Evolutionary conservation across 2,113 vertebrate species (phyloP).

Genomic region (Nematolebias whitei): DNA sequence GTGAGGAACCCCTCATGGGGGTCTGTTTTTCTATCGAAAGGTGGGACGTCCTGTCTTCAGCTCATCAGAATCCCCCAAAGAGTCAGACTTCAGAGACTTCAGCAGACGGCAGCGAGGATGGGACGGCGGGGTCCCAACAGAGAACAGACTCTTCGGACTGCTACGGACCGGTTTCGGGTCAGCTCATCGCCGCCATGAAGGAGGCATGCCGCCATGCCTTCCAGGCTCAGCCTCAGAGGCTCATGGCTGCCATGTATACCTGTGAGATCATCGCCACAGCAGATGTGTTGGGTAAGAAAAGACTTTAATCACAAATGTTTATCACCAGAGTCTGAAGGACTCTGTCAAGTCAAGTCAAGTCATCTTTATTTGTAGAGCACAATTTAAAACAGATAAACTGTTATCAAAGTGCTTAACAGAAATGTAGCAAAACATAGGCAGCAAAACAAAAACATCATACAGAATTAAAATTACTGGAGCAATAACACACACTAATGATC

Average conservation of each 20-base stretch:
- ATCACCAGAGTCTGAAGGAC: no score
- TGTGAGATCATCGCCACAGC: constrained; percentile 97
- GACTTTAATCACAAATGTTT: no score
- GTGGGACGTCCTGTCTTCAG: constrained; percentile 83
- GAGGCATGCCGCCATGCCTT: constrained; percentile 91
- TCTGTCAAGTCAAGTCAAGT: no score
- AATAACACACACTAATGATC: no score
- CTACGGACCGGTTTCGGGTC: constrained; percentile 93
- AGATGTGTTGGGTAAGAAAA: constrained; percentile 91
- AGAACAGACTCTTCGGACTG: constrained; percentile 80
- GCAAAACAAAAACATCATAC: no score
- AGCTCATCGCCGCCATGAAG: constrained; percentile 95
- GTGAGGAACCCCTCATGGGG: constrained; percentile 97
- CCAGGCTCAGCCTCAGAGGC: constrained; percentile 91
- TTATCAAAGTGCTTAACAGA: no score
- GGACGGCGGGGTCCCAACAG: not conserved
- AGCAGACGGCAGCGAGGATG: not conserved
- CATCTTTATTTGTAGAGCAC: no score
- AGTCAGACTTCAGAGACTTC: constrained; percentile 12
- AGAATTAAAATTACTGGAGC: no score
- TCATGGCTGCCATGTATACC: constrained; percentile 95
- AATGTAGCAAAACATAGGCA: no score
- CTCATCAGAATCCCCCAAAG: constrained; percentile 53
- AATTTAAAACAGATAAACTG: no score
- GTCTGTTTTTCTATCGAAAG: constrained; percentile 92